phyloP scores from a whole-genome alignment of 2,888 invertebrate species.

The Rutpela maculata region DNA sequence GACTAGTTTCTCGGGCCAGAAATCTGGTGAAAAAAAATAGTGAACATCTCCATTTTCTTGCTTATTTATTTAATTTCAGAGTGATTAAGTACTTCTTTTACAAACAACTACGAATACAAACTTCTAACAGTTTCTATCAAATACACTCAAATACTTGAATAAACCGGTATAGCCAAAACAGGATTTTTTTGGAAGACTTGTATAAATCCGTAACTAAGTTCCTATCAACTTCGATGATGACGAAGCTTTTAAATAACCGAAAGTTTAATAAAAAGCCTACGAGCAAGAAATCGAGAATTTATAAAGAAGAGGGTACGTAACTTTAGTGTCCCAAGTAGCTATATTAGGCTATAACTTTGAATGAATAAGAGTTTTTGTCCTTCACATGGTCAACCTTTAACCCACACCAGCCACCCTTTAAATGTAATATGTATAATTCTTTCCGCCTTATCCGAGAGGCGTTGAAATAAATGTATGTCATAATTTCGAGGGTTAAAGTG shows the following conservation, averaged over 20 bases:
- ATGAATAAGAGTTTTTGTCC: conserved; percentile 25
- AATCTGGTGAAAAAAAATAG: no score
- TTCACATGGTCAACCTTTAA: conserved; percentile 19
- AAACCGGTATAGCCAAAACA: no score
- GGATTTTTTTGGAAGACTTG: no score
- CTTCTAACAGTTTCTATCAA: no score
- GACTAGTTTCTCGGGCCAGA: no score
- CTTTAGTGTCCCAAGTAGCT: conserved; percentile 1
- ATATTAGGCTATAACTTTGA: conserved; percentile 25
- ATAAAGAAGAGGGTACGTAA: conserved; percentile 1
- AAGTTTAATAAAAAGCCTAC: not conserved
- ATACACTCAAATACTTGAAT: no score
- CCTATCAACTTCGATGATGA: not conserved
- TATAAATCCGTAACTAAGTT: not conserved
- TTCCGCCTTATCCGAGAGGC: conserved; percentile 16
- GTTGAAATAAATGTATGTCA: conserved; percentile 33
- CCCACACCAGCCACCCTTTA: conserved; percentile 27
- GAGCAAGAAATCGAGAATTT: not conserved
- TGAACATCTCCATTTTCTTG: no score
- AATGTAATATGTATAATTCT: conserved; percentile 41
- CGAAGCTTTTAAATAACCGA: not conserved
- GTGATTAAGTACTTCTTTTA: no score
- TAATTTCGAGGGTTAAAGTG: conserved; percentile 36
- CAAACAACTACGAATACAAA: no score
- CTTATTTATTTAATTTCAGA: no score